Base-by-base conservation (phyloP, 1,140 invertebrate species). In the Harpegnathos saltator region DNA sequence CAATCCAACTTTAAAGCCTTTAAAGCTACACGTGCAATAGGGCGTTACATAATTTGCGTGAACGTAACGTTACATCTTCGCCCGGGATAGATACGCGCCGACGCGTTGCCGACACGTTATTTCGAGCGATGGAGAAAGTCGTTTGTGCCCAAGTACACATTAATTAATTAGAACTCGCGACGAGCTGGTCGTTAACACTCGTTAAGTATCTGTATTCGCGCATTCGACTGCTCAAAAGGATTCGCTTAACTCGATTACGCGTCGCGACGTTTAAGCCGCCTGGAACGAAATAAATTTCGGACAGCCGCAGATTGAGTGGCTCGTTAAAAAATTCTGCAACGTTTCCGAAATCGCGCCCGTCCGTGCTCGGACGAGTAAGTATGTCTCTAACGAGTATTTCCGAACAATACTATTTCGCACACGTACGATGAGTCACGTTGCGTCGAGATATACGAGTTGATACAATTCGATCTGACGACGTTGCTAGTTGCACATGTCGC, bases 1-100 rank as follows among this genome's bases (percentile, higher is more conserved):
- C 74, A 69, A 89, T 78, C 74, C 59, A 62, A 85, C 58, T 82
- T 87, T 17, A 83, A n/a, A n/a, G 73, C 62, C 65, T 84, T 85
- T 77, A 54, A 88, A 77, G 78, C 63, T 19, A 72, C 63, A 15
- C 68, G 62, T 33, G n/a, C n/a, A 33, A 44, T 63, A 50, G 38
- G 15, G 17, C 61, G 62, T 83, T 86, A 84, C 19, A 58, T 86
- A 80, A 86, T 86, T n/a, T 85, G 73, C 52, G 52, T 14, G 52
- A 66, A 82, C 66, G 26, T 85, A 75, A 80, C 56, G 48, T 82
- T 82, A 85, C 50, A 63, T 85, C 22, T 52, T 85, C 73, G 81
- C 75, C 58, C 52, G 81, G 58, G n/a, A 56, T 66, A n/a, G 17
- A 14, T 19, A 44, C 24, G 56, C 15, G 54, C 26, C 9, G n/a